These are phyloP conservation scores for Neoaliturus tenellus DNA, from an alignment of 2,888 invertebrate species.

Conservation along the genomic window DNA sequence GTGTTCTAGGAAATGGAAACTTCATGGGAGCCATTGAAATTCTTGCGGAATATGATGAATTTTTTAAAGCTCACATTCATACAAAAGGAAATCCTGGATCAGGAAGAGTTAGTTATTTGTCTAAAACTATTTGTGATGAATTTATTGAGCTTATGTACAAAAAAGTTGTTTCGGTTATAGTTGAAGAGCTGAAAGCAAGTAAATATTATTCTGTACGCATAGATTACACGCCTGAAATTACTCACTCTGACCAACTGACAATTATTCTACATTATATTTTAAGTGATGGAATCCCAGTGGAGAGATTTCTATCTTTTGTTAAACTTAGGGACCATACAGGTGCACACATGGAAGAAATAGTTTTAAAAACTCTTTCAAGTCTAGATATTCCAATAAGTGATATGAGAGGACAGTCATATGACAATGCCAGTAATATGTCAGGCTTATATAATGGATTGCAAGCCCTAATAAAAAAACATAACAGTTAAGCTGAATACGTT, in stretches of 20 bases:
- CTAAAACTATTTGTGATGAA: slow-evolving; percentile 56
- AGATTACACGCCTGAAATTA: slow-evolving; percentile 56
- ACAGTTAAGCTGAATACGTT: slow-evolving; percentile 29
- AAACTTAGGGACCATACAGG: slow-evolving; percentile 47
- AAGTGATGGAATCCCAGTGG: slow-evolving; percentile 50
- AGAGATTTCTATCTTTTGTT: slow-evolving; percentile 56
- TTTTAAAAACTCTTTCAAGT: slow-evolving; percentile 49
- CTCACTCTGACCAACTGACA: slow-evolving; percentile 56
- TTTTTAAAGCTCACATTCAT: slow-evolving; percentile 55
- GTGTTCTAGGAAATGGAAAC: slow-evolving; percentile 44
- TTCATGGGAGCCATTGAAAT: slow-evolving; percentile 44
- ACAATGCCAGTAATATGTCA: slow-evolving; percentile 24
- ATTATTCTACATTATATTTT: slow-evolving; percentile 54
- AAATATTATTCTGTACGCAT: slow-evolving; percentile 56
- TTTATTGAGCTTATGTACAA: slow-evolving; percentile 54
- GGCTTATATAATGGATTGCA: slow-evolving; percentile 1
- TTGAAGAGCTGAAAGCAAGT: slow-evolving; percentile 44
- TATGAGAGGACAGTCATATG: slow-evolving; percentile 28
- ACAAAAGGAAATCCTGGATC: slow-evolving; percentile 54
- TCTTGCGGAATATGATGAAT: slow-evolving; percentile 53
- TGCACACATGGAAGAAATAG: slow-evolving; percentile 50
- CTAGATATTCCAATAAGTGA: slow-evolving; percentile 50
- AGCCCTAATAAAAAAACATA: slow-evolving; percentile 37
- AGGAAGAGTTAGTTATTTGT: slow-evolving; percentile 5
- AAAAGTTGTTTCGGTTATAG: slow-evolving; percentile 31